Evolutionary conservation across 2,797 vertebrate genomes (phyloP).

Genomic region (Pangasius sanitwongsei): DNA sequence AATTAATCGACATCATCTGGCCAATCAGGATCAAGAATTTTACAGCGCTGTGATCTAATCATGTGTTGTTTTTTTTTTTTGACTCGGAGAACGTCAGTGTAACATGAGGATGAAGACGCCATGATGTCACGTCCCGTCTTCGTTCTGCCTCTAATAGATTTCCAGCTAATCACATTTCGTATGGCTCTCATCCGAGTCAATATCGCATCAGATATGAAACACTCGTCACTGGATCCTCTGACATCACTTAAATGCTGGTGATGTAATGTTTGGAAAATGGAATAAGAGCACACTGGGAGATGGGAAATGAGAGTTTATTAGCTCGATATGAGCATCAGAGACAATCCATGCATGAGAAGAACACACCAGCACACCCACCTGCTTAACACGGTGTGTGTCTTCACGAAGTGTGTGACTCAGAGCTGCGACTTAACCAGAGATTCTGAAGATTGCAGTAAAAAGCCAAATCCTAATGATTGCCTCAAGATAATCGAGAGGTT

Average conservation of each 20-base stretch:
- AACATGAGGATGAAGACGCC: background rate
- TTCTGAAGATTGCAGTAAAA: background rate
- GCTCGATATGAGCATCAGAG: background rate
- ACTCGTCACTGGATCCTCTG: constrained; percentile 5
- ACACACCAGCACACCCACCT: too few species aligned
- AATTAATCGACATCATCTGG: background rate
- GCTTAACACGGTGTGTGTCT: background rate
- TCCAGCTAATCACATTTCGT: background rate
- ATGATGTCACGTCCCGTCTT: background rate
- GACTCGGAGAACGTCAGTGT: background rate
- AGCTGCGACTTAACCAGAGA: background rate
- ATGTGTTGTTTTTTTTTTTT: background rate
- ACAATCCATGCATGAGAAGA: background rate
- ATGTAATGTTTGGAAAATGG: constrained; percentile 26
- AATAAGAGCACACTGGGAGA: background rate
- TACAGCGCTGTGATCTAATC: background rate
- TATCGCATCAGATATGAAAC: background rate
- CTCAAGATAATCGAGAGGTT: background rate
- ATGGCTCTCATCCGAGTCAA: background rate
- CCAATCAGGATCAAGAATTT: background rate
- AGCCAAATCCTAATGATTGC: background rate
- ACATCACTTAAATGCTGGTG: constrained; percentile 2
- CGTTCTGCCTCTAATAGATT: background rate
- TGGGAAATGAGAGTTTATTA: constrained; percentile 5
- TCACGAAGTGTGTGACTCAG: background rate